phyloP scores from a whole-genome alignment of 2,888 invertebrate species.

The Boloria selene region DNA sequence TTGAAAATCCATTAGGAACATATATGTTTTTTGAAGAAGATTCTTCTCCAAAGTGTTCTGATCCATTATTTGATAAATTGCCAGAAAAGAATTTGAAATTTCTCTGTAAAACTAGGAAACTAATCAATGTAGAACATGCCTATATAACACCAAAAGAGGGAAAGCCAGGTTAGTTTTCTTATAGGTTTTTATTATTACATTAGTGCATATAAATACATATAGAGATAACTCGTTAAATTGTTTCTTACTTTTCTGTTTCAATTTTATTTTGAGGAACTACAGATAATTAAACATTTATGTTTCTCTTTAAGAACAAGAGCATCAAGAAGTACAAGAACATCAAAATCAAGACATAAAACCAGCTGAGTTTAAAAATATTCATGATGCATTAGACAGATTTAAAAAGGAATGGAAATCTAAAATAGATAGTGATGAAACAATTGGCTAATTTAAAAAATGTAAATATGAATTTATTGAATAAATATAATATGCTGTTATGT shows the following conservation, averaged over 20 bases:
- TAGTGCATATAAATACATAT: background rate
- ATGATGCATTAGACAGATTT: constrained; percentile 65
- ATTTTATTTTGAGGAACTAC: too few species aligned
- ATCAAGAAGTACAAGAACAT: constrained; percentile 45
- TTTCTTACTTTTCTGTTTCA: too few species aligned
- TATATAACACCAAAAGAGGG: constrained; percentile 80
- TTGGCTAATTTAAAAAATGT: background rate
- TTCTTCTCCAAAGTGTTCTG: constrained; percentile 64
- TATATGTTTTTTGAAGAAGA: constrained; percentile 88
- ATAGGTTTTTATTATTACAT: background rate
- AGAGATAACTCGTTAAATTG: too few species aligned
- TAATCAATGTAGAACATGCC: constrained; percentile 85
- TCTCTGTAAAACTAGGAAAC: constrained; percentile 84
- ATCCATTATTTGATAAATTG: constrained; percentile 81
- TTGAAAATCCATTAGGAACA: constrained; percentile 86
- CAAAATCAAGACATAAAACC: constrained; percentile 53
- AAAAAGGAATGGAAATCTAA: constrained; percentile 47
- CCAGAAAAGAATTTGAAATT: constrained; percentile 83
- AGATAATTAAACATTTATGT: constrained; percentile 7
- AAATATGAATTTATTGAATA: background rate
- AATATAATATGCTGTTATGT: background rate
- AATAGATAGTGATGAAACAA: background rate
- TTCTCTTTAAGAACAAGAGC: constrained; percentile 47
- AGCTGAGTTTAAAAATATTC: constrained; percentile 57
- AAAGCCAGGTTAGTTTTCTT: constrained; percentile 46